Conservation (phyloP, 1,140 invertebrate species). For the Caenorhabditis brenneri region DNA sequence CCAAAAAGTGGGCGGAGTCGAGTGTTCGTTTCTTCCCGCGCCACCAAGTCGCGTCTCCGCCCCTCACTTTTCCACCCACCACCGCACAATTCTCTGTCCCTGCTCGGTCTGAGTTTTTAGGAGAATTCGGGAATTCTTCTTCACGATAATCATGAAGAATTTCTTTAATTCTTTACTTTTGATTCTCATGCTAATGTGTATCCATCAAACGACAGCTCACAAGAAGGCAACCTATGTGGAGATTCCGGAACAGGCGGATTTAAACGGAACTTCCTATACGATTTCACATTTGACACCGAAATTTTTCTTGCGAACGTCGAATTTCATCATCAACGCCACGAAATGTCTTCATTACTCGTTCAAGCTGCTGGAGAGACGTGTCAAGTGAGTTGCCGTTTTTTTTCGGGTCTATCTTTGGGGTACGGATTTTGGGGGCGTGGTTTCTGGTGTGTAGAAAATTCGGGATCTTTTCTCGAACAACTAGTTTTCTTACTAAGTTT, state of each 20-base stretch:
- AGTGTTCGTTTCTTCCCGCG: not conserved
- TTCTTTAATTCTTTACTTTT: not conserved
- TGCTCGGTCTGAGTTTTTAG: no score
- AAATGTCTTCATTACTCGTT: conserved; percentile 30
- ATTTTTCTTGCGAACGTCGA: conserved; percentile 1
- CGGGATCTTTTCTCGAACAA: no score
- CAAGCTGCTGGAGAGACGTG: conserved; percentile 38
- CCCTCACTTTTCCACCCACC: not conserved
- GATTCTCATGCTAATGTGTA: not conserved
- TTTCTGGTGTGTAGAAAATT: no score
- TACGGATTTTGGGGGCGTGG: no score
- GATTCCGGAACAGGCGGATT: not conserved
- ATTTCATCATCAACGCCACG: not conserved
- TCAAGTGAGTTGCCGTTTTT: conserved; percentile 14
- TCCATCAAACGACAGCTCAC: not conserved
- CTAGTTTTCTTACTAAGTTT: no score
- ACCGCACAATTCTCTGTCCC: not conserved
- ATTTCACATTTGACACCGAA: not conserved
- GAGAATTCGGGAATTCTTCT: no score
- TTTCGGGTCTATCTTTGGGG: no score
- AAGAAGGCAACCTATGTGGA: not conserved
- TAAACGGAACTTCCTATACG: not conserved
- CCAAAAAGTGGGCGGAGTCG: not conserved
- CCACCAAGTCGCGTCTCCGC: not conserved
- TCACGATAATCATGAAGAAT: no score